Evolutionary conservation across 2,888 invertebrate species (phyloP).

Genomic region (Drosophila putrida): DNA sequence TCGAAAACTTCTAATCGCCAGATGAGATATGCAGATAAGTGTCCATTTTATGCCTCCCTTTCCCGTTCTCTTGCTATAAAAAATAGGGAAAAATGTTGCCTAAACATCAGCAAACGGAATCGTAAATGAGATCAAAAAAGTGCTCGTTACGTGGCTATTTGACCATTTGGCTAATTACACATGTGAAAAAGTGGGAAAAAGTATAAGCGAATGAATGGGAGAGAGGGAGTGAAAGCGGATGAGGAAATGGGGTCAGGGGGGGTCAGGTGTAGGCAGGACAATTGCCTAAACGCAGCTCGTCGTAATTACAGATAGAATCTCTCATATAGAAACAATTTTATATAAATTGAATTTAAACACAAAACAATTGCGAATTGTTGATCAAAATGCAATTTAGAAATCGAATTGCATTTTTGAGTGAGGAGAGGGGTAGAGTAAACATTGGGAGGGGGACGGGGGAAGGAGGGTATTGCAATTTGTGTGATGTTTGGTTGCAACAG

Average conservation of each 20-base stretch:
- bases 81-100: neutral
- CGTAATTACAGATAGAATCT: slow-evolving; percentile 58
- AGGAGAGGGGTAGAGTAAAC: neutral
- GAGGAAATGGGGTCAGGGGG: neutral
- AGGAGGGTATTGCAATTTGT: neutral
- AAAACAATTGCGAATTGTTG: slow-evolving; percentile 79
- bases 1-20: slow-evolving; percentile 58
- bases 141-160: slow-evolving; percentile 27
- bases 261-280: slow-evolving; percentile 5
- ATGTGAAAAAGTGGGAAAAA: slow-evolving; percentile 18
- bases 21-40: slow-evolving; percentile 52
- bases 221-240: too few relatives aligned
- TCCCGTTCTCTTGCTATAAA: neutral
- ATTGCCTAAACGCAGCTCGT: slow-evolving; percentile 44
- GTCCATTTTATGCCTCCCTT: slow-evolving; percentile 24
- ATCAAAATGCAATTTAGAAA: slow-evolving; percentile 82
- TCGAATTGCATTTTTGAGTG: slow-evolving; percentile 26
- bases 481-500: neutral
- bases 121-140: slow-evolving; percentile 59
- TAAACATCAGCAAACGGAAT: slow-evolving; percentile 50
- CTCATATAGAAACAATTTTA: slow-evolving; percentile 64
- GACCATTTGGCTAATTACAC: slow-evolving; percentile 47
- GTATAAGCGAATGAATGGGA: too few relatives aligned
- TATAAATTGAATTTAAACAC: slow-evolving; percentile 80
- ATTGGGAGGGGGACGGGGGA: neutral